A percentile compares a stretch with the other conserved stretches of the same genome.
Conservation (phyloP, 2,113 vertebrate species). For the Apodemus sylvaticus region DNA sequence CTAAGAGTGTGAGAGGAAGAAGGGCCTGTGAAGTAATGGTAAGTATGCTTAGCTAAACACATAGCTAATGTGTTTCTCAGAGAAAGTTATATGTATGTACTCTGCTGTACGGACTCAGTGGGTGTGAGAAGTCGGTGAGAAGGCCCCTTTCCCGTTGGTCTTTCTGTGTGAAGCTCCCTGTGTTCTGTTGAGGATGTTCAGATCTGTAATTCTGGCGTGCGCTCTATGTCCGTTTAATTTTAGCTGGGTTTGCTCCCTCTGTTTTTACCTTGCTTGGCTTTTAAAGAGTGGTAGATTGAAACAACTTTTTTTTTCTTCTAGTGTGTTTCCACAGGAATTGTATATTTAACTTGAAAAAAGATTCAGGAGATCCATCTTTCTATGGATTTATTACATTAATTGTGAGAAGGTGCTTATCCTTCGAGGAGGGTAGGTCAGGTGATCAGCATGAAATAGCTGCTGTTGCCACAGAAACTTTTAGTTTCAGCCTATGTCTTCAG, state of each 20-base stretch:
- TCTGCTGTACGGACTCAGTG: neutral
- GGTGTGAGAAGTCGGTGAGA: slow-evolving; percentile 5
- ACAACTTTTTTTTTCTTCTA: neutral
- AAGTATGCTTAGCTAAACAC: neutral
- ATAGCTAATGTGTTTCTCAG: slow-evolving; percentile 32
- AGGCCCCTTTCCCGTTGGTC: neutral
- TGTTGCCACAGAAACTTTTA: neutral
- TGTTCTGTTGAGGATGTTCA: slow-evolving; percentile 12
- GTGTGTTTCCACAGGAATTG: neutral
- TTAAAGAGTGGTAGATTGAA: slow-evolving; percentile 31
- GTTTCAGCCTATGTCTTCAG: neutral
- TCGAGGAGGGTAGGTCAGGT: neutral
- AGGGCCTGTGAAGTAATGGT: neutral
- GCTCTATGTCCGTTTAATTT: slow-evolving; percentile 23
- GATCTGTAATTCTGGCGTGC: neutral
- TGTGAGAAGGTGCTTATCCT: neutral
- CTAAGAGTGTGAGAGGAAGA: neutral
- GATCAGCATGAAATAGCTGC: neutral
- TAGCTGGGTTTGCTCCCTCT: neutral
- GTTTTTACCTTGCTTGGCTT: slow-evolving; percentile 49
- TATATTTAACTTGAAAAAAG: slow-evolving; percentile 4
- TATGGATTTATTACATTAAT: neutral
- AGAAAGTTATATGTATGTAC: neutral
- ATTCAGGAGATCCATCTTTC: slow-evolving; percentile 6
- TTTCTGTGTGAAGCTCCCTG: slow-evolving; percentile 11